These are phyloP conservation scores for Tyrophagus putrescentiae DNA, from an alignment of 1,140 invertebrate species.

Conservation along the genomic window DNA sequence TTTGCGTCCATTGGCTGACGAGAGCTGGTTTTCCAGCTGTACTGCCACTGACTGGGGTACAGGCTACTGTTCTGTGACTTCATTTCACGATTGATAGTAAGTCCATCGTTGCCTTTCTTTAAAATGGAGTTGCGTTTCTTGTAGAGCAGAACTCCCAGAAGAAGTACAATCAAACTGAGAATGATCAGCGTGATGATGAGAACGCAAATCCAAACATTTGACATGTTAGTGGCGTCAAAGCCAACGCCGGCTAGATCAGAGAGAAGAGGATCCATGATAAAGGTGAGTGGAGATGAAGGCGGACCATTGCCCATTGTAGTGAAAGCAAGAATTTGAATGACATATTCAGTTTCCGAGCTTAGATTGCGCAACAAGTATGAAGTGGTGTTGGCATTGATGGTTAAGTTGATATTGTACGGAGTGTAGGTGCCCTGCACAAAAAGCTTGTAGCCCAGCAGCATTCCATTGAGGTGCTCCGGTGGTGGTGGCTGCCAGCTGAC, in stretches of 20 bases:
- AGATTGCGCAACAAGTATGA: constrained; percentile 55
- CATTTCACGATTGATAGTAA: not conserved
- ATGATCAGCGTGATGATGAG: constrained; percentile 6
- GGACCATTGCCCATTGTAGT: constrained; percentile 52
- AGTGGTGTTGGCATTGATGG: constrained; percentile 53
- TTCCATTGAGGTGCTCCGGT: constrained; percentile 58
- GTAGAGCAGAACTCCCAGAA: constrained; percentile 4
- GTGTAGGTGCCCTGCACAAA: constrained; percentile 39
- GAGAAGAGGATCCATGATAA: constrained; percentile 26
- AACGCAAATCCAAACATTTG: constrained; percentile 18
- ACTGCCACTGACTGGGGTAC: constrained; percentile 6
- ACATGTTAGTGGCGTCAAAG: not conserved
- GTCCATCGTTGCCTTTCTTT: not conserved
- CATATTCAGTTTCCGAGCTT: constrained; percentile 50
- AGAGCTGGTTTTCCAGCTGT: not conserved
- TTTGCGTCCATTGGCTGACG: not conserved
- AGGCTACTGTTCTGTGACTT: not conserved
- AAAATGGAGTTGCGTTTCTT: constrained; percentile 4
- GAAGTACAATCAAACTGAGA: constrained; percentile 6
- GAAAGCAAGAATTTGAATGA: constrained; percentile 53
- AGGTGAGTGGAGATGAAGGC: constrained; percentile 38
- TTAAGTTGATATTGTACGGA: constrained; percentile 50
- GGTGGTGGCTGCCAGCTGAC: constrained; percentile 65
- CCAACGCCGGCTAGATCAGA: no score
- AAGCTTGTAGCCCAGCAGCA: constrained; percentile 65